Percentiles rank a stretch among this genome's conserved stretches.
Evolutionary conservation across 35 echinoderm and acorn worm genomes (phyloP).

Genomic region (Lytechinus pictus): DNA sequence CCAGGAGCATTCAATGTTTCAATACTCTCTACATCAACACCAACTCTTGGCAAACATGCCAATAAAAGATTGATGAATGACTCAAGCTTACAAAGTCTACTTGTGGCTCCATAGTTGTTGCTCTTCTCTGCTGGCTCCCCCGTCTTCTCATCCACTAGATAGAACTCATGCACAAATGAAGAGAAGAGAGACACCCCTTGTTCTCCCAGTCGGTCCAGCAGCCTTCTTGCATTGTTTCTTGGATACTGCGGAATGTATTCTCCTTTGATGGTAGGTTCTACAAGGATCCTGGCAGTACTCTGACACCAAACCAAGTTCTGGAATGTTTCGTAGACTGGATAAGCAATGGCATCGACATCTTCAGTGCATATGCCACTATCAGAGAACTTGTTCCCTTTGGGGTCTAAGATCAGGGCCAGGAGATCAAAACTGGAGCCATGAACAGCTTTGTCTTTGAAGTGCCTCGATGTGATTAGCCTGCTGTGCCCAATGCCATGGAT

Average conservation of each 20-base stretch:
- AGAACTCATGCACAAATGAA: conserved; percentile 58
- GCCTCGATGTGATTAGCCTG: conserved; percentile 78
- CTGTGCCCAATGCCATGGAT: conserved; percentile 82
- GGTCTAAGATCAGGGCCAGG: conserved; percentile 61
- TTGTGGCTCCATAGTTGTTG: conserved; percentile 33
- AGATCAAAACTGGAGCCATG: conserved; percentile 60
- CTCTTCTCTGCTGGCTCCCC: conserved; percentile 25
- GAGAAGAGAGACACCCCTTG: conserved; percentile 51
- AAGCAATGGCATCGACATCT: conserved; percentile 29
- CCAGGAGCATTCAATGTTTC: conserved; percentile 51
- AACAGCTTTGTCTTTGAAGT: conserved; percentile 63
- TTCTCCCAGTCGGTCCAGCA: conserved; percentile 43
- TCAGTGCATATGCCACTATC: conserved; percentile 68
- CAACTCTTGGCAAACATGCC: conserved; percentile 52
- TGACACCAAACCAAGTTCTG: conserved; percentile 51
- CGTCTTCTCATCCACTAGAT: conserved; percentile 51
- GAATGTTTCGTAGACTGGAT: conserved; percentile 47
- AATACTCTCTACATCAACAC: conserved; percentile 66
- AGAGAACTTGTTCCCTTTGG: conserved; percentile 49
- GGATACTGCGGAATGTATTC: conserved; percentile 35
- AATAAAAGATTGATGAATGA: conserved; percentile 42
- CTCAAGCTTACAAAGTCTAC: conserved; percentile 20
- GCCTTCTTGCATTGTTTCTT: conserved; percentile 36
- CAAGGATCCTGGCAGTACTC: conserved; percentile 50
- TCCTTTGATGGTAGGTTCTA: conserved; percentile 53